Evolutionary conservation across 2,113 vertebrate genomes (phyloP), one percentile per base, ranked within the genome.

Genomic region (Actinemys pallida): DNA sequence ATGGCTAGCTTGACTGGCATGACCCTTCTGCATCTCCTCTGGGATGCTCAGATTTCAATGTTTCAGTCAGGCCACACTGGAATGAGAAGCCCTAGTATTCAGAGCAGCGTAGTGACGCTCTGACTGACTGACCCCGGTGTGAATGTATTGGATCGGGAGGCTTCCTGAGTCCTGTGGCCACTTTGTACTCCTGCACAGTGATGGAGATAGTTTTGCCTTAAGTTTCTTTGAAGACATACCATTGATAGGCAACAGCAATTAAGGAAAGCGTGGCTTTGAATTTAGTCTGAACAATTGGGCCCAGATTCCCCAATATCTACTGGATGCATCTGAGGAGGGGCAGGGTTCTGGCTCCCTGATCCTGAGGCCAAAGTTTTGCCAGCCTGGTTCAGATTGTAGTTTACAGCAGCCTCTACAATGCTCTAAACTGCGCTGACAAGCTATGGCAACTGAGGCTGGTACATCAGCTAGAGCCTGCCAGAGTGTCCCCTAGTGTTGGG

Each of bases 91-190:
- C 19, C 11, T 49, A 57, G 56, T 25, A 88, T 83, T 81, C 10
- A 45, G n/a, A 52, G 31, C 16, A 69, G 8, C 0, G 0, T 6
- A 81, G 19, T 72, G 17, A 39, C 5, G 31, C 35, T 19, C 22
- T 42, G 85, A 79, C 42, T 10, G 31, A 85, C 49, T 10, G 20
- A 65, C 6, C 47, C 4, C 4, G 72, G 62, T 14, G 4, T 9
- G 39, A 82, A 93, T 8, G 42, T 5, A 84, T 35, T 42, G 50
- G 65, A 75, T 53, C n/a, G 20, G 22, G 11, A n/a, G 2, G 16
- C 2, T 81, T 6, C 81, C 81, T 17, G 0, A 45, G 24, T 76
- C 72, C 22, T 45, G 12, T 45, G 39, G n/a, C 24, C 62, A 69
- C 39, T 45, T 45, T 76, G 22, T 5, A 42, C 72, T 16, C 39